These are phyloP conservation scores for Tetramorium simillimum DNA, from an alignment of 1,140 invertebrate species.

Conservation along the genomic window DNA sequence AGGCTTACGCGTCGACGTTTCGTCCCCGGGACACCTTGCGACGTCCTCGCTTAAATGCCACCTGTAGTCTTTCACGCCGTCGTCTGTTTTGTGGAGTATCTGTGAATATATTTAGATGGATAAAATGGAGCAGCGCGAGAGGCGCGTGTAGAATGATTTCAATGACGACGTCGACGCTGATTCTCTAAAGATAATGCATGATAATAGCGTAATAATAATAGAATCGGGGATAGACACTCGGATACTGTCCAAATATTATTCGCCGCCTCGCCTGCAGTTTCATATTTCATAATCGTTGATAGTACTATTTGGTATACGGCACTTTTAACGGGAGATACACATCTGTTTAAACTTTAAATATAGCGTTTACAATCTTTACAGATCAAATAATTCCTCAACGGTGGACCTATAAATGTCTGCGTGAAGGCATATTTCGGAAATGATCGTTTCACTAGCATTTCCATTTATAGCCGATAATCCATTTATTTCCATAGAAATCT, in stretches of 20 bases:
- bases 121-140: not conserved
- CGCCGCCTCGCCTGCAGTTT: not conserved
- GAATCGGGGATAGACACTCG: not conserved
- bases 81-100: not conserved
- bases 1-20: too few relatives aligned
- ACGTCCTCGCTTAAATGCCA: not conserved
- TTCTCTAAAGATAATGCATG: not conserved
- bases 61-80: not conserved
- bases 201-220: not conserved
- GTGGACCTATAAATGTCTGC: not conserved
- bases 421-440: conserved; percentile 1
- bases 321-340: not conserved
- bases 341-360: conserved; percentile 22
- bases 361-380: not conserved
- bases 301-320: not conserved
- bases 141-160: too few relatives aligned
- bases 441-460: not conserved
- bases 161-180: not conserved
- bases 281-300: not conserved
- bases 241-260: not conserved
- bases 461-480: not conserved
- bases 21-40: not conserved
- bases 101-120: not conserved
- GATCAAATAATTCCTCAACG: not conserved
- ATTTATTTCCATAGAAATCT: not conserved